phyloP scores from a whole-genome alignment of 2,797 vertebrate species.

The Liasis olivaceus region DNA sequence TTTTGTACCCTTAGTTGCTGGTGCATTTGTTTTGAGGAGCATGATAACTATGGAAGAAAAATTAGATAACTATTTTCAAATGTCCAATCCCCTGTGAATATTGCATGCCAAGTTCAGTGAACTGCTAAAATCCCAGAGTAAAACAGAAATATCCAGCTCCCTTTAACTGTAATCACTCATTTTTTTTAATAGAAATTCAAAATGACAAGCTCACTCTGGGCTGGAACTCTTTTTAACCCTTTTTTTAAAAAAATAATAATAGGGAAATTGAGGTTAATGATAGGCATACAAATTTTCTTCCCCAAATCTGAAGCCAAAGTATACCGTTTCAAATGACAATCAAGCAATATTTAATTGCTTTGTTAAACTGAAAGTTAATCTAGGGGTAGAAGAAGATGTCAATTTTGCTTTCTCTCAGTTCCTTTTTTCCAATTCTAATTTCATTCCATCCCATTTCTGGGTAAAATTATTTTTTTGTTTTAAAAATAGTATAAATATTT shows the following conservation, averaged over 20 bases:
- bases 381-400: background rate
- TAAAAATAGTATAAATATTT: background rate
- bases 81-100: background rate
- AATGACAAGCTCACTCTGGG: background rate
- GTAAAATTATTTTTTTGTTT: background rate
- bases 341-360: background rate
- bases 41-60: background rate
- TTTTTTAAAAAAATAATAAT: background rate
- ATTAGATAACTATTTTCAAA: background rate
- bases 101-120: background rate
- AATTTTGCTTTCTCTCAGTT: background rate
- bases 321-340: background rate
- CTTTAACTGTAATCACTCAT: background rate
- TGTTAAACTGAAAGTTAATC: background rate
- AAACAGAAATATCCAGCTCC: background rate
- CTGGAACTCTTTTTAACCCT: background rate
- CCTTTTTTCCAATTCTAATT: background rate
- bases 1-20: background rate
- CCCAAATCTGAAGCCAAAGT: background rate
- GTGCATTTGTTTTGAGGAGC: background rate
- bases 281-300: no score
- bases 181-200: background rate
- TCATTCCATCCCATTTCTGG: background rate
- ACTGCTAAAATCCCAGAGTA: background rate
- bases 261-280: background rate